These are phyloP conservation scores for Petrocephalus schoutedeni DNA, from an alignment of 2,797 vertebrate genomes.

Conservation along the genomic window DNA sequence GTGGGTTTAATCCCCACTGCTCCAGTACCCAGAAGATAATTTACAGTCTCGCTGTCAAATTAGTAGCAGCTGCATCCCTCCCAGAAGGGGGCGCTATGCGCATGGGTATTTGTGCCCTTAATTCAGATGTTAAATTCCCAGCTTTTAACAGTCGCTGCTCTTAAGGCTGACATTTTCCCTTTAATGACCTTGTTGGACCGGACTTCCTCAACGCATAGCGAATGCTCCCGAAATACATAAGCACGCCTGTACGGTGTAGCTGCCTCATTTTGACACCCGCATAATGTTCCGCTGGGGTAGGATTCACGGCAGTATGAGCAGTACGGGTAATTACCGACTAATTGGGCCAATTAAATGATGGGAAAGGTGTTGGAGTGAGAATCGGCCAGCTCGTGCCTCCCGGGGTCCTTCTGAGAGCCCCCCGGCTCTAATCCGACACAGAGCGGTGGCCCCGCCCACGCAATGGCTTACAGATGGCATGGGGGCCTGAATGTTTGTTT, in stretches of 20 bases:
- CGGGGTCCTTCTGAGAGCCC: not conserved
- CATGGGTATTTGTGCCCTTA: not conserved
- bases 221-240: not conserved
- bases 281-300: not conserved
- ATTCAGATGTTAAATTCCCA: not conserved
- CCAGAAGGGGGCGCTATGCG: not conserved
- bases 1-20: not conserved
- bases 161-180: not conserved
- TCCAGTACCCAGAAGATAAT: not conserved
- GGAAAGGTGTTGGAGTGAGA: not conserved
- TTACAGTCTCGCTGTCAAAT: not conserved
- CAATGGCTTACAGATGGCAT: not conserved
- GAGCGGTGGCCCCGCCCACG: not conserved
- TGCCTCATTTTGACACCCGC: not conserved
- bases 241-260: not conserved
- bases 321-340: slow-evolving; percentile 3
- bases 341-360: not conserved
- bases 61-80: not conserved
- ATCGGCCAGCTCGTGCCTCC: not conserved
- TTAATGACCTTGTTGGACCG: not conserved
- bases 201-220: not conserved
- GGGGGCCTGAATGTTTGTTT: not conserved
- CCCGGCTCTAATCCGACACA: not conserved
- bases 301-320: not conserved
- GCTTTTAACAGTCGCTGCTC: not conserved